Conservation (phyloP, 1,140 invertebrate species). For the Coenobita brevimanus region DNA sequence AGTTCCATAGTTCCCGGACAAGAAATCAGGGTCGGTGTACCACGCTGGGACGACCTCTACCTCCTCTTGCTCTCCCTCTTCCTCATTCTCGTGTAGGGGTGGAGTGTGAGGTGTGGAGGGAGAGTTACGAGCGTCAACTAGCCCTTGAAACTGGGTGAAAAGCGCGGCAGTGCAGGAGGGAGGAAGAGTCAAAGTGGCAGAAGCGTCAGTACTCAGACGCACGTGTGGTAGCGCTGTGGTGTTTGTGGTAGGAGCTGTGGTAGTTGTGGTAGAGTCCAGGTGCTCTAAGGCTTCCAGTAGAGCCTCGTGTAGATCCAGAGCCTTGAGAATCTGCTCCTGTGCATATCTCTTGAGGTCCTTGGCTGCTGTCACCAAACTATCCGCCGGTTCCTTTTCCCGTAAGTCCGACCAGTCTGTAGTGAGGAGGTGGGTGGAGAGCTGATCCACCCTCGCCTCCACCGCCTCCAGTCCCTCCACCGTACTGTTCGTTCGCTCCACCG, state of each 20-base stretch:
- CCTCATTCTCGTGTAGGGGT: background rate
- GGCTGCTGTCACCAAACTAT: slow-evolving; percentile 40
- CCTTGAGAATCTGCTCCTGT: slow-evolving; percentile 47
- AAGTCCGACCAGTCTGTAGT: slow-evolving; percentile 26
- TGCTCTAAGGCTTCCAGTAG: slow-evolving; percentile 33
- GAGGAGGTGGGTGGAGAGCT: slow-evolving; percentile 15
- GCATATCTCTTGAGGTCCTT: slow-evolving; percentile 52
- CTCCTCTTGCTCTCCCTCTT: slow-evolving; percentile 8
- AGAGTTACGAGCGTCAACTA: background rate
- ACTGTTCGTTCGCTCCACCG: slow-evolving; percentile 16
- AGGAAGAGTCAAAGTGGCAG: slow-evolving; percentile 15
- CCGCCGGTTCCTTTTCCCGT: slow-evolving; percentile 45
- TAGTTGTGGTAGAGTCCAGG: background rate
- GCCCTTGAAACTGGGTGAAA: background rate
- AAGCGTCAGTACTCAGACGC: slow-evolving; percentile 16
- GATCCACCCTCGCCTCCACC: slow-evolving; percentile 32
- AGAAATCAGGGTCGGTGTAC: slow-evolving; percentile 40
- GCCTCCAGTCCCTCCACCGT: slow-evolving; percentile 35
- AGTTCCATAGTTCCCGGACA: slow-evolving; percentile 46
- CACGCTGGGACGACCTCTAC: slow-evolving; percentile 6
- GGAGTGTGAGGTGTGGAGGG: background rate
- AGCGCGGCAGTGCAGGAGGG: slow-evolving; percentile 40
- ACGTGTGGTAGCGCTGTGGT: background rate
- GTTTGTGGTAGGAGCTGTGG: background rate
- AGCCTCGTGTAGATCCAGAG: slow-evolving; percentile 24